Conservation (phyloP, 2,797 vertebrate species). For the Betta splendens region DNA sequence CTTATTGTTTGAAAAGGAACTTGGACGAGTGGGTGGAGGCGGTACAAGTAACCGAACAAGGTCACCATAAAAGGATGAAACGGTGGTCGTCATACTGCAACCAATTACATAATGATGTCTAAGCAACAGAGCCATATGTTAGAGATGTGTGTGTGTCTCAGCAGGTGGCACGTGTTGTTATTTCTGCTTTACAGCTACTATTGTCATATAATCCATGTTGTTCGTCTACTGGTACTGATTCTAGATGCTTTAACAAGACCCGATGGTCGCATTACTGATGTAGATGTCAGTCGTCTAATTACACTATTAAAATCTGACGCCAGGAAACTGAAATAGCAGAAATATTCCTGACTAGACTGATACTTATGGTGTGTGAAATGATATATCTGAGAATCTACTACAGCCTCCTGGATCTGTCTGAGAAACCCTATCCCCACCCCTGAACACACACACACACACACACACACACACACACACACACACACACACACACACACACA, state of each 20-base stretch:
- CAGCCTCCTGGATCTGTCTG: slow-evolving; percentile 14
- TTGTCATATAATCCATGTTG: no score
- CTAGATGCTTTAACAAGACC: background rate
- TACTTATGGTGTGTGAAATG: slow-evolving; percentile 8
- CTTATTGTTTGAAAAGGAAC: slow-evolving; percentile 3
- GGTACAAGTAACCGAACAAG: slow-evolving; percentile 2
- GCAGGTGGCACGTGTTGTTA: no score
- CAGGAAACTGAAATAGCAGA: slow-evolving; percentile 12
- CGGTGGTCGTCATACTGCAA: background rate
- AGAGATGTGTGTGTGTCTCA: background rate
- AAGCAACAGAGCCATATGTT: background rate
- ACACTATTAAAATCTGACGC: background rate
- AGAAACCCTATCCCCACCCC: slow-evolving; percentile 24
- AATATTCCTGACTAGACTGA: background rate
- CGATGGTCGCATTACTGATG: background rate
- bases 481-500: slow-evolving; percentile 13
- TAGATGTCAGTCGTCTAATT: background rate
- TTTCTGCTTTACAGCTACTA: no score
- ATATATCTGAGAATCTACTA: slow-evolving; percentile 9
- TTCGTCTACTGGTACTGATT: no score
- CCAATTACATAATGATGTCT: background rate
- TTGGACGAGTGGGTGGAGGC: slow-evolving; percentile 2
- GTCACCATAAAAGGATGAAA: slow-evolving; percentile 6
- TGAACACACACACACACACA: slow-evolving; percentile 14
- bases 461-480: no score